Evolutionary conservation across 2,888 invertebrate species (phyloP).

Genomic region (Catocala sponsa): DNA sequence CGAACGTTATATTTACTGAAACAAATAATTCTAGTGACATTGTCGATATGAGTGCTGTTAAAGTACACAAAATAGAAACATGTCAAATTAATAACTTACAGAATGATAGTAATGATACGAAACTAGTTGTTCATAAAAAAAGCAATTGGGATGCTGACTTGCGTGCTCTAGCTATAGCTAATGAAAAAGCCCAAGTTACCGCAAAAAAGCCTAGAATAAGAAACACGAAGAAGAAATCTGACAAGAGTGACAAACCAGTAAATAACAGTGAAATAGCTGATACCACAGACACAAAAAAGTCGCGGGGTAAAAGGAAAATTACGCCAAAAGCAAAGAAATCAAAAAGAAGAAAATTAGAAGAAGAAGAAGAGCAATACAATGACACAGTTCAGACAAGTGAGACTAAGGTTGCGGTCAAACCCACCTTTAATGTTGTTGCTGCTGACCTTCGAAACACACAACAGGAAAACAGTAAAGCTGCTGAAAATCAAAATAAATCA

Average conservation of each 20-base stretch:
- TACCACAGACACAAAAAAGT: conserved; percentile 31
- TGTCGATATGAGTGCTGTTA: conserved; percentile 42
- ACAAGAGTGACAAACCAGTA: conserved; percentile 19
- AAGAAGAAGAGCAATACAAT: conserved; percentile 54
- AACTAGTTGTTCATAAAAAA: conserved; percentile 53
- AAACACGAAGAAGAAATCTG: conserved; percentile 35
- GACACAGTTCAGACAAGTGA: conserved; percentile 33
- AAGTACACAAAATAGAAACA: conserved; percentile 47
- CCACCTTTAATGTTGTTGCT: conserved; percentile 70
- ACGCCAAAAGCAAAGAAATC: conserved; percentile 50
- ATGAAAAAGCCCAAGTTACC: conserved; percentile 27
- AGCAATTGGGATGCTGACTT: conserved; percentile 78
- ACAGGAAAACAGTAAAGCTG: conserved; percentile 43
- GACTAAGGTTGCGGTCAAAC: conserved; percentile 59
- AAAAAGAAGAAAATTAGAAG: conserved; percentile 52
- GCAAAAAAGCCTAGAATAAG: conserved; percentile 26
- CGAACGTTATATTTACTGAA: conserved; percentile 50
- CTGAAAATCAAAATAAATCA: conserved; percentile 57
- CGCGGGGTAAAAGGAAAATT: conserved; percentile 44
- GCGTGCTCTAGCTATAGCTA: conserved; percentile 63
- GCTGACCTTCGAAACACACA: conserved; percentile 36
- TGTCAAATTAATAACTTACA: conserved; percentile 44
- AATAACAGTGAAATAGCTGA: conserved; percentile 12
- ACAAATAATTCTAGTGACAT: conserved; percentile 34
- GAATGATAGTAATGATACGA: conserved; percentile 52